Percentiles rank a stretch among this genome's conserved stretches.
These are phyloP conservation scores for Cyprinella venusta DNA, from an alignment of 2,797 vertebrate species.

Conservation along the genomic window DNA sequence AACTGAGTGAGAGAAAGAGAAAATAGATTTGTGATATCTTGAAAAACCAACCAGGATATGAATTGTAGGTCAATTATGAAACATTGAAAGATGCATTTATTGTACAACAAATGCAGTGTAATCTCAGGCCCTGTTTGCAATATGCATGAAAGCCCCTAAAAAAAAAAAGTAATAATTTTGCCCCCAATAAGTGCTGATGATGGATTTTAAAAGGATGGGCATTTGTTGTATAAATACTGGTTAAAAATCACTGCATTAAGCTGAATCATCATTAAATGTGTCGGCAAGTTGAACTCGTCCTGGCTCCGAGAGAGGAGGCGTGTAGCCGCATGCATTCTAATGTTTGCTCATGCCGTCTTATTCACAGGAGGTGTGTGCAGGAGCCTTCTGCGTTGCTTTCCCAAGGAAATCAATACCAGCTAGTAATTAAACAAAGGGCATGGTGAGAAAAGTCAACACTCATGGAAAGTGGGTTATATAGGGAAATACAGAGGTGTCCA, in stretches of 20 bases:
- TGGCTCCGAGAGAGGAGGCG: slow-evolving; percentile 69
- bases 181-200: slow-evolving; percentile 11
- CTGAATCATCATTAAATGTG: slow-evolving; percentile 73
- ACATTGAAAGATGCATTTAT: neutral
- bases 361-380: slow-evolving; percentile 77
- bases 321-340: slow-evolving; percentile 74
- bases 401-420: slow-evolving; percentile 85
- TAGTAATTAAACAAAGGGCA: slow-evolving; percentile 87
- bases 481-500: slow-evolving; percentile 80
- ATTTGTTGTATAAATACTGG: slow-evolving; percentile 13
- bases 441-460: slow-evolving; percentile 71
- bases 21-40: too few species aligned
- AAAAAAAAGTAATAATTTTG: neutral
- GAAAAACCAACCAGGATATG: neutral
- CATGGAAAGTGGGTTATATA: slow-evolving; percentile 82
- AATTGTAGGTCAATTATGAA: neutral
- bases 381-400: slow-evolving; percentile 78
- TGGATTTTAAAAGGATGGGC: slow-evolving; percentile 26
- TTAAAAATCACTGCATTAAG: slow-evolving; percentile 70
- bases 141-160: neutral
- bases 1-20: slow-evolving; percentile 23
- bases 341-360: slow-evolving; percentile 75
- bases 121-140: neutral
- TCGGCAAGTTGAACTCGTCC: slow-evolving; percentile 70
- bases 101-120: slow-evolving; percentile 1